Base-by-base conservation (phyloP, 2,888 invertebrate genomes). In the Pegoplata infirma region DNA sequence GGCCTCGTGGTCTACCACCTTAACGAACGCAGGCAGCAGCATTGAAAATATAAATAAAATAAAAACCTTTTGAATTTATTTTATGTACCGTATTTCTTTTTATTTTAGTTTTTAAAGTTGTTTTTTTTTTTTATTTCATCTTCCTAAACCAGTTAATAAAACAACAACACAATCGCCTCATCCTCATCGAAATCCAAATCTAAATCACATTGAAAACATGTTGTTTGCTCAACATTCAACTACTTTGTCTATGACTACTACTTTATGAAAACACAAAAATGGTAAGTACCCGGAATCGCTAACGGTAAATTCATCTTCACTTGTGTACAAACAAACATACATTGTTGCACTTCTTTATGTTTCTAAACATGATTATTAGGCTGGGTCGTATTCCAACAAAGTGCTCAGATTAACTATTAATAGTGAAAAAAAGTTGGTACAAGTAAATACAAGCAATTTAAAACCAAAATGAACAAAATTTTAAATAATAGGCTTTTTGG, bases 231-330 rank as follows among this genome's bases (percentile, higher is more conserved):
- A 72, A 63, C 74, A 56, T 40, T 23, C 17, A 17, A 51, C 8
- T 25, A n/a, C 32, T n/a, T 23, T n/a, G n/a, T n/a, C n/a, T n/a
- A n/a, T n/a, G n/a, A n/a, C n/a, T n/a, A 36, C 14, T 21, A 44
- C 16, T 14, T 16, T 14, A 21, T n/a, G n/a, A 61, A n/a, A 16
- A 47, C 16, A 28, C n/a, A 19, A 16, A 76, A 73, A 76, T 76
- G 76, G 80, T 76, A 69, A 76, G 76, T 80, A 79, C 67, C 79
- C 71, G 71, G 75, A 72, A 79, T 79, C n/a, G n/a, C 51, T 79
- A 79, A 79, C 79, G 79, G 79, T 79, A 75, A 68, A 64, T 56
- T 19, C 21, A 63, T 68, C 63, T 55, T 66, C 59, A 61, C 14
- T 71, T n/a, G n/a, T n/a, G n/a, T n/a, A n/a, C n/a, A n/a, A n/a